These are phyloP conservation scores for Uria aalge DNA, from an alignment of 2,113 vertebrate species.

Conservation along the genomic window DNA sequence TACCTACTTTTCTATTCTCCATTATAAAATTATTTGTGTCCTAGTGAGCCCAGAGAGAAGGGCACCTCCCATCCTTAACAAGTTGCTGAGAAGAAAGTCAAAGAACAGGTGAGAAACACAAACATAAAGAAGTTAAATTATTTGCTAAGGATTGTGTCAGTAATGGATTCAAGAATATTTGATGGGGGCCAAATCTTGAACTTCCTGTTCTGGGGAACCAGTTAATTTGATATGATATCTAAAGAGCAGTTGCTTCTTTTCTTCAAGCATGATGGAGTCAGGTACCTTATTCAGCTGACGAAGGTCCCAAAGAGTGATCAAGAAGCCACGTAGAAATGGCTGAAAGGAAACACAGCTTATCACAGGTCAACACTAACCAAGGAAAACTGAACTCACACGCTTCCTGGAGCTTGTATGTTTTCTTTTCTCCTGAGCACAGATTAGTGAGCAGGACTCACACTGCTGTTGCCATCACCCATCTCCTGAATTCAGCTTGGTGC, in stretches of 20 bases:
- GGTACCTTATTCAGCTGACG: not conserved
- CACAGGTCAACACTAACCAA: not conserved
- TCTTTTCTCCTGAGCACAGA: not conserved
- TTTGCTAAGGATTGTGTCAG: not conserved
- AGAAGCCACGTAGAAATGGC: not conserved
- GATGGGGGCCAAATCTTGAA: not conserved
- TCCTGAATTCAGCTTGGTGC: not conserved
- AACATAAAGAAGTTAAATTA: not conserved
- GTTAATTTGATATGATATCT: not conserved
- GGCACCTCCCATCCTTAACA: not conserved
- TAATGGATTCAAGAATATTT: not conserved
- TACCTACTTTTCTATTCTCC: not conserved
- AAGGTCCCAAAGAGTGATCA: not conserved
- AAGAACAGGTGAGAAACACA: not conserved
- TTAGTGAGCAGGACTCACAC: not conserved
- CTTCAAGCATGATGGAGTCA: fast-evolving
- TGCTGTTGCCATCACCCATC: not conserved
- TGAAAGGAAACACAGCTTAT: not conserved
- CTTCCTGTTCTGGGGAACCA: not conserved
- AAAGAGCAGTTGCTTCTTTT: not conserved
- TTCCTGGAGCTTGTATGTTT: not conserved
- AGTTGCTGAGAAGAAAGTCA: not conserved
- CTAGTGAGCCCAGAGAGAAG: not conserved
- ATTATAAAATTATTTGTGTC: not conserved
- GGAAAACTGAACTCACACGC: not conserved